Conservation (phyloP, 2,797 vertebrate genomes). For the Caiman crocodilus region DNA sequence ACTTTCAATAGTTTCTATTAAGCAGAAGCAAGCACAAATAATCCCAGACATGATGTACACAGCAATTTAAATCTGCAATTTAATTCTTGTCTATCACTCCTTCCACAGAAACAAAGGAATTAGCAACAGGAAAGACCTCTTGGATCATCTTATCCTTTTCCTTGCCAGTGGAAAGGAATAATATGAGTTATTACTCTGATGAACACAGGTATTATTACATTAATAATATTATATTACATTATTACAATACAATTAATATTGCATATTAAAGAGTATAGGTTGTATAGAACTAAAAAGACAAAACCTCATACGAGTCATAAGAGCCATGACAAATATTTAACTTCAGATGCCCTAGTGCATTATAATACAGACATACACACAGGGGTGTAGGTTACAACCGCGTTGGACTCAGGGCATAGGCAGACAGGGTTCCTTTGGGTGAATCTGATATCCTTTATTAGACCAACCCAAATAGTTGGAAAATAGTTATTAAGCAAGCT, state of each 20-base stretch:
- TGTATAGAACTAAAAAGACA: neutral
- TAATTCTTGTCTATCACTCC: neutral
- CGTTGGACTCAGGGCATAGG: no score
- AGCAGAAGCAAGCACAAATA: slow-evolving; percentile 38
- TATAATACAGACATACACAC: neutral
- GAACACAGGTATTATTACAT: no score
- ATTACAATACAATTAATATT: no score
- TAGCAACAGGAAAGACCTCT: neutral
- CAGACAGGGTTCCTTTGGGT: no score
- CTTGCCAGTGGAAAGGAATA: rapidly evolving
- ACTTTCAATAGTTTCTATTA: neutral
- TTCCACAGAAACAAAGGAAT: neutral
- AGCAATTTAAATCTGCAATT: slow-evolving; percentile 20
- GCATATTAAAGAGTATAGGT: neutral
- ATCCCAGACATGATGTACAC: neutral
- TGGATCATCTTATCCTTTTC: neutral
- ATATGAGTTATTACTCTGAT: neutral
- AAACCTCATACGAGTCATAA: neutral
- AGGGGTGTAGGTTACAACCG: neutral
- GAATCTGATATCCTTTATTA: no score
- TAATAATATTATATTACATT: no score
- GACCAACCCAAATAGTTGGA: no score
- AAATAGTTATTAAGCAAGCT: no score
- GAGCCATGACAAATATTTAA: neutral
- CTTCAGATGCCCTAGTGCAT: neutral